Evolutionary conservation across 2,797 vertebrate species (phyloP).

Genomic region (Oreortyx pictus): DNA sequence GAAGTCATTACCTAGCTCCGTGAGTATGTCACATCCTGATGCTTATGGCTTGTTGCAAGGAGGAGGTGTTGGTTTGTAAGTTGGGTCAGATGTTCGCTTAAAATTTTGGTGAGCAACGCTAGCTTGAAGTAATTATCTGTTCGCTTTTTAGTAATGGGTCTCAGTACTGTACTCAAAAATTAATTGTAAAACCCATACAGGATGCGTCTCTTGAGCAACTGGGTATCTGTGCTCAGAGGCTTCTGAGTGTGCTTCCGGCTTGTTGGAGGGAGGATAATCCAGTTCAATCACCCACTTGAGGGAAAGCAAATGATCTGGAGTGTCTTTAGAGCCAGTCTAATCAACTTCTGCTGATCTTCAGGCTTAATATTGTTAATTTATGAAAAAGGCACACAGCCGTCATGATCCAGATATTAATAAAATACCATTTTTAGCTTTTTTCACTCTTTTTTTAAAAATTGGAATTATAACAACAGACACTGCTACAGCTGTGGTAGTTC

Average conservation of each 20-base stretch:
- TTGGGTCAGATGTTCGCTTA: neutral
- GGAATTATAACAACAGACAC: neutral
- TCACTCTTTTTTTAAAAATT: neutral
- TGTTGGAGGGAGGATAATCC: neutral
- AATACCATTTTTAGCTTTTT: neutral
- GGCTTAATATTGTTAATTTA: neutral
- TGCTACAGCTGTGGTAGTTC: neutral
- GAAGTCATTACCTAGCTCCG: neutral
- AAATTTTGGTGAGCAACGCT: neutral
- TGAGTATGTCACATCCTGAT: rapidly evolving
- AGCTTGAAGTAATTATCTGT: neutral
- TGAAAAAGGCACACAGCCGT: neutral
- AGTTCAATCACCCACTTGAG: neutral
- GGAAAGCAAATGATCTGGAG: neutral
- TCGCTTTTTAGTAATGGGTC: neutral
- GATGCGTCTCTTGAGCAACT: neutral
- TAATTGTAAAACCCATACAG: neutral
- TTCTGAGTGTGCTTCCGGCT: neutral
- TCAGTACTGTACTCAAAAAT: neutral
- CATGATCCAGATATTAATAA: neutral
- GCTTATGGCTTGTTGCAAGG: neutral
- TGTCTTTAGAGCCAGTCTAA: neutral
- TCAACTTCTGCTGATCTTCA: neutral
- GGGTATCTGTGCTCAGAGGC: neutral
- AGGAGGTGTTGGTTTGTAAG: neutral